A percentile compares a stretch with the other conserved stretches of the same genome.
Conservation (phyloP, 1,140 invertebrate species). For the Oncopeltus fasciatus region DNA sequence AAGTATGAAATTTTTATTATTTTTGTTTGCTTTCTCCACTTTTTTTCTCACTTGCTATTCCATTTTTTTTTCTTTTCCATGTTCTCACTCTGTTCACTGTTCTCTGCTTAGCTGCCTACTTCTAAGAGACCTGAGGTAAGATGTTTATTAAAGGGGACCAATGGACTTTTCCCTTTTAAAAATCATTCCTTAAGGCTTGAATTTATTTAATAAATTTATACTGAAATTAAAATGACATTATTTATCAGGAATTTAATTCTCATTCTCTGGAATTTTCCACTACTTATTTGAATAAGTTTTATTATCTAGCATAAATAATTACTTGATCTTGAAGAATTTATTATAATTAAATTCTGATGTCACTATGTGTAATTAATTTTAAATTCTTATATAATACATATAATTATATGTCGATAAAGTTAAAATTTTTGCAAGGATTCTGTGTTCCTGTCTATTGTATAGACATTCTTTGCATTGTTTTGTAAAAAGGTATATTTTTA, state of each 20-base stretch:
- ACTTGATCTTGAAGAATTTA: no score
- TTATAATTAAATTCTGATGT: no score
- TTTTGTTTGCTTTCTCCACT: slow-evolving; percentile 26
- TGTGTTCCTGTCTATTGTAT: no score
- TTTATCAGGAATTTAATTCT: background rate
- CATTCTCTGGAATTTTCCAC: background rate
- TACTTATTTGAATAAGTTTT: background rate
- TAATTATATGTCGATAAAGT: no score
- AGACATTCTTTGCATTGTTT: no score
- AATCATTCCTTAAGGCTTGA: background rate
- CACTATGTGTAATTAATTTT: no score
- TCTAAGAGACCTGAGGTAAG: slow-evolving; percentile 68
- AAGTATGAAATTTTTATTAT: slow-evolving; percentile 30
- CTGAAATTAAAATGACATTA: background rate
- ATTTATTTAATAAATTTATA: background rate
- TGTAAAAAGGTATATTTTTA: no score
- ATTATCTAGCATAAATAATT: background rate
- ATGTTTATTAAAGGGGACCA: background rate
- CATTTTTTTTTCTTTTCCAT: slow-evolving; percentile 22
- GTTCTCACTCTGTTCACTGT: slow-evolving; percentile 19
- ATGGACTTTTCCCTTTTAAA: background rate
- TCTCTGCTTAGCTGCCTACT: slow-evolving; percentile 42
- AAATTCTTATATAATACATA: no score
- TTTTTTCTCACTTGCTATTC: slow-evolving; percentile 11
- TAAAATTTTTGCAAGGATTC: no score